Conservation (phyloP, 2,888 invertebrate genomes). For the Troglohyphantes excavatus region DNA sequence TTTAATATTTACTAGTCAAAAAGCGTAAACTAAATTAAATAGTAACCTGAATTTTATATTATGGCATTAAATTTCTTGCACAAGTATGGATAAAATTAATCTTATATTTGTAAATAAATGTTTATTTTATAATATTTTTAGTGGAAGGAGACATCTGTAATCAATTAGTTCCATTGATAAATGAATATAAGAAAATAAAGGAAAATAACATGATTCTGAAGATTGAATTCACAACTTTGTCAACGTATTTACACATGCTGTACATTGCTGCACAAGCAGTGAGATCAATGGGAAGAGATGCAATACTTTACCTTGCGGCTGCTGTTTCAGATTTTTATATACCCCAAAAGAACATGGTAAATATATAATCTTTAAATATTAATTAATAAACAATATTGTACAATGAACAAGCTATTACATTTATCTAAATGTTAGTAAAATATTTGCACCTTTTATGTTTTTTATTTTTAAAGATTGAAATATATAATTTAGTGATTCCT, state of each 20-base stretch:
- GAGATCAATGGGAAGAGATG: conserved; percentile 86
- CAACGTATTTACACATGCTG: conserved; percentile 95
- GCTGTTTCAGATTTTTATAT: conserved; percentile 99
- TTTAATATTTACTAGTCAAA: too few relatives aligned
- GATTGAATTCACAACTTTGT: conserved; percentile 90
- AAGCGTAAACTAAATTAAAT: too few relatives aligned
- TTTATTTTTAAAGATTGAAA: too few relatives aligned
- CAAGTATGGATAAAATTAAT: too few relatives aligned
- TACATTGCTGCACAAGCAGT: conserved; percentile 91
- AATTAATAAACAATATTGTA: too few relatives aligned
- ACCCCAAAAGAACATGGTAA: conserved; percentile 94
- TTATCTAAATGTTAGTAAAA: too few relatives aligned
- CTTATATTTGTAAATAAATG: background rate
- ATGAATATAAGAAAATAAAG: conserved; percentile 87
- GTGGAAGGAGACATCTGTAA: conserved; percentile 61
- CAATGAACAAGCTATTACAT: too few relatives aligned
- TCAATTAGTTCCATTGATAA: conserved; percentile 87
- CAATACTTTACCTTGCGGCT: conserved; percentile 96
- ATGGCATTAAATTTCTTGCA: too few relatives aligned
- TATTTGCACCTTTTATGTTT: too few relatives aligned
- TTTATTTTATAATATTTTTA: conserved; percentile 50
- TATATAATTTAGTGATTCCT: too few relatives aligned
- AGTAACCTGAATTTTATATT: too few relatives aligned
- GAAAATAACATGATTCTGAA: conserved; percentile 86
- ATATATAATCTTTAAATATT: too few relatives aligned